Evolutionary conservation across 2,113 vertebrate genomes (phyloP), one percentile per base, ranked within the genome.

Genomic region (Nematolebias whitei): DNA sequence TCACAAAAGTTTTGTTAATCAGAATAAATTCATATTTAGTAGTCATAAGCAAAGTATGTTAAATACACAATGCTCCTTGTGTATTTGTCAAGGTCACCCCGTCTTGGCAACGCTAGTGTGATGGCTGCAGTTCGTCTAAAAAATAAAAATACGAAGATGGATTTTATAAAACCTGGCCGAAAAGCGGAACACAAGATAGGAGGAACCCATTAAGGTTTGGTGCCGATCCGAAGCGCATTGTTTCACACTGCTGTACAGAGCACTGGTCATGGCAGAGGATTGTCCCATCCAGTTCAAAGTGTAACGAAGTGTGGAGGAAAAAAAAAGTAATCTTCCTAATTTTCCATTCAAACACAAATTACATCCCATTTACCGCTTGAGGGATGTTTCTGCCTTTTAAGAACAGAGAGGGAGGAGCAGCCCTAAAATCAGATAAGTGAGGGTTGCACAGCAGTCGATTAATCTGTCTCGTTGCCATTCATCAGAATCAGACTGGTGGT

Each of bases 391-490:
- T 68, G 78, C 79, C 78, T 87, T 83, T 86, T 80, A 87, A 76
- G 79, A 87, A 81, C 41, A 85, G 79, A 90, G 84, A 72, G 63
- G 88, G 86, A 83, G 88, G 86, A 83, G 82, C 76, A 71, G 87
- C 16, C 59, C 78, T 84, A 60, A 78, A 82, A 91, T 91, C 87
- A 87, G 89, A 91, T 89, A 87, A 90, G 85, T 71, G 84, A 59
- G 66, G 82, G 80, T 71, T 85, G 83, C 83, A 84, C 63, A 71
- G 78, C 74, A 79, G 82, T 88, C 79, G 45, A 88, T 89, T 87
- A 87, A 90, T 91, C 83, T 80, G 76, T 89, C 86, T 86, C 77
- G 80, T 82, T 71, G 77, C 84, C 76, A 89, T 89, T 84, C 80
- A 89, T 89, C 89, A 90, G 80, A 79, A 76, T 56, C 50, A 63